Evolutionary conservation across 2,888 invertebrate genomes (phyloP), one percentile per base, ranked within the genome.

Genomic region (Drosophila niveifrons): DNA sequence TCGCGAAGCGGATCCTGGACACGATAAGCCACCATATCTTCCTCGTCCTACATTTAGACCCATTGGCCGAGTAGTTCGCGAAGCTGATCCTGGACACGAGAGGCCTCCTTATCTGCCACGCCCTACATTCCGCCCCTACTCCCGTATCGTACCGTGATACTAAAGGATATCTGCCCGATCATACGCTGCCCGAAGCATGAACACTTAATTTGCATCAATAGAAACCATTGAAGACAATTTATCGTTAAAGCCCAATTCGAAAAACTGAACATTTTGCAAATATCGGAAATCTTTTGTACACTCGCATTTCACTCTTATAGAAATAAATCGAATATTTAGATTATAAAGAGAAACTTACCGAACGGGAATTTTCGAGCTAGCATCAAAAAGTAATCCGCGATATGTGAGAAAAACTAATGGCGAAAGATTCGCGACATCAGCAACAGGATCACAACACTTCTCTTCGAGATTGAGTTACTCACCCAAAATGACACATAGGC

Each of bases 361-460:
- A 39, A 91, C 88, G 11, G 91, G 91, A 59, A 87, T 84, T 52
- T 92, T 86, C 0, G 92, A 92, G 55, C 91, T 92, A 0, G 92
- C 91, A 85, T 92, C 92, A 50, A 86, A 90, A 1, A 92, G 66
- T 1, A 92, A 77, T 0, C 92, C 92, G 8, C 90, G 83, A 75
- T 92, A 92, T 17, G 92, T 92, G 8, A 92, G 75, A 50, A 80
- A 87, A 44, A 91, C 92, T 86, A 51, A 4, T 39, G 3, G 9
- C 10, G 41, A 55, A 7, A 43, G 0, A 41, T n/a, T 59, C 15
- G 1, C 23, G n/a, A 2, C 17, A 15, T 44, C 41, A 44, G 18
- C n/a, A 9, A 13, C 10, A 0, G 9, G 10, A 10, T 10, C 11
- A 1, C 7, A 29, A 28, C 18, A 13, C 6, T 52, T 4, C 2